Evolutionary conservation across 2,113 vertebrate genomes (phyloP).

Genomic region (Hyperopisus bebe): DNA sequence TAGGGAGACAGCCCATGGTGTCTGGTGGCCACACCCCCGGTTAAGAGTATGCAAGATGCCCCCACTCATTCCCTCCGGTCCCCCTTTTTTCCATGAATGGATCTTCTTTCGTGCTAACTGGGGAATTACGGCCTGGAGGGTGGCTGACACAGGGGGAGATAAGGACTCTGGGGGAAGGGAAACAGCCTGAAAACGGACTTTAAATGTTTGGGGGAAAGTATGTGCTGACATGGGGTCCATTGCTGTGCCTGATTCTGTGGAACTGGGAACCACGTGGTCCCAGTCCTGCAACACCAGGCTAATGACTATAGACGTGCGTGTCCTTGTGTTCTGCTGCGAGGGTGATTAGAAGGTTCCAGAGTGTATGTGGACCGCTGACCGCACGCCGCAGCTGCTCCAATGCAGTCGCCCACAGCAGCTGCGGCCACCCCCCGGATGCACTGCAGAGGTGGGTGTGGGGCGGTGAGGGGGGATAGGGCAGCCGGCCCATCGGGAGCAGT

Average conservation of each 20-base stretch:
- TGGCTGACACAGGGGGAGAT: background rate
- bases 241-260: background rate
- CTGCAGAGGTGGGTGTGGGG: background rate
- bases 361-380: background rate
- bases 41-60: background rate
- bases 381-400: background rate
- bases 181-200: background rate
- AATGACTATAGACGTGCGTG: background rate
- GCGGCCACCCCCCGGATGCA: background rate
- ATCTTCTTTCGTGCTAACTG: background rate
- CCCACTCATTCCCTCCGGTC: background rate
- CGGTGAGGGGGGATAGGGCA: background rate
- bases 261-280: background rate
- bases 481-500: background rate
- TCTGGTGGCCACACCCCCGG: background rate
- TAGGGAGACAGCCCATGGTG: background rate
- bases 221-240: background rate
- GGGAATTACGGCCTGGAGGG: background rate
- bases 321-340: background rate
- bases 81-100: background rate
- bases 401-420: background rate
- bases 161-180: background rate
- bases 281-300: background rate
- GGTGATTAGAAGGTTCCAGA: background rate
- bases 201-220: background rate